Percentiles rank a stretch among this genome's conserved stretches.
Evolutionary conservation across 2,113 vertebrate genomes (phyloP).

Genomic region (Lynx canadensis): DNA sequence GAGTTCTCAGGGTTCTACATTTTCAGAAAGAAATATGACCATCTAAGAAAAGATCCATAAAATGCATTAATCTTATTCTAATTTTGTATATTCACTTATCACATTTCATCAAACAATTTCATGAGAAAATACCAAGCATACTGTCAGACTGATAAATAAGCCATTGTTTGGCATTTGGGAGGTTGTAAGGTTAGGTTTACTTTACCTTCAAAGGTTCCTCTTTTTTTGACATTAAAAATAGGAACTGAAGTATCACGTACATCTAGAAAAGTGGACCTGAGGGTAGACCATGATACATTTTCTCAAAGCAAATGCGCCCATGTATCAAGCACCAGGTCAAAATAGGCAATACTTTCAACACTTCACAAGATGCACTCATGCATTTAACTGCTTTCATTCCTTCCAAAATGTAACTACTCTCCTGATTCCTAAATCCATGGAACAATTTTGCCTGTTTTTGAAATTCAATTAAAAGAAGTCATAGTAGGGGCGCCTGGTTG

Average conservation of each 20-base stretch:
- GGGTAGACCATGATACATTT: neutral
- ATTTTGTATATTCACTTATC: neutral
- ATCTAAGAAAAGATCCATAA: neutral
- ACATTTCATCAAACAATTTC: slow-evolving; percentile 9
- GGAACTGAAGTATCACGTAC: neutral
- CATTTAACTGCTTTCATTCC: neutral
- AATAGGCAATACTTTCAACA: neutral
- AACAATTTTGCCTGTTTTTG: neutral
- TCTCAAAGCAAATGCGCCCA: neutral
- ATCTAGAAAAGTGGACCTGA: neutral
- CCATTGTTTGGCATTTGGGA: neutral
- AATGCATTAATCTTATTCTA: neutral
- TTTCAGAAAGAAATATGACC: neutral
- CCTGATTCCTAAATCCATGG: neutral
- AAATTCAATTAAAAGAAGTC: neutral
- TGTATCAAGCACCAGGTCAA: neutral
- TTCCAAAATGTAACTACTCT: neutral
- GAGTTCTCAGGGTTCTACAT: neutral
- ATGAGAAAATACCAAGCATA: neutral
- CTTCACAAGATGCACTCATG: neutral
- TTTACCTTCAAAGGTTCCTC: neutral
- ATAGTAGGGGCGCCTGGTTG: too few relatives aligned
- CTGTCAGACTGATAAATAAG: neutral
- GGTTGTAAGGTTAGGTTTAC: neutral
- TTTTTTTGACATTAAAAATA: neutral